Evolutionary conservation across 2,113 vertebrate species (phyloP), one percentile per base, ranked within the genome.

Genomic region (Ageneiosus marmoratus): DNA sequence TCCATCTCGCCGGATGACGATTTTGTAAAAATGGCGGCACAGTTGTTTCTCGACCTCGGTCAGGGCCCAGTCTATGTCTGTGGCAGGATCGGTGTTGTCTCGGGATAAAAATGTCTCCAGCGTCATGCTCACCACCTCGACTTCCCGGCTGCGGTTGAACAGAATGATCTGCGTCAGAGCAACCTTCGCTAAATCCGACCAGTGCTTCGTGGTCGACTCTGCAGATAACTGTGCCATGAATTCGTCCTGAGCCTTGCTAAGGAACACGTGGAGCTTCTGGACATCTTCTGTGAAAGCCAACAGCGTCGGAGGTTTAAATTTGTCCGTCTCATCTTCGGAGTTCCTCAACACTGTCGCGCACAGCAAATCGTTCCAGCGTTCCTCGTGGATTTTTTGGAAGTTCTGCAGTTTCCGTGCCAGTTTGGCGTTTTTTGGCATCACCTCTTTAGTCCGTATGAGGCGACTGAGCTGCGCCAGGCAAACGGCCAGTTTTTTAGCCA

Each of bases 61-160:
- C n/a, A 87, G 81, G 9, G 86, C 86, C 70, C 58, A 41, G 56
- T 85, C 77, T 24, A 87, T 79, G 83, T 86, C 87, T 8, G 75
- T 81, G 27, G 85, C 82, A 12, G 75, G 83, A 58, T 85, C 85
- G 16, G 83, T 29, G 48, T 70, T 15, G 29, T 86, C 79, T 4
- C 77, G 32, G n/a, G 84, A 85, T 0, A 83, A 22, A 76, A 79
- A 89, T 0, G 79, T 87, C 12, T 80, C 73, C 2, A 89, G 65
- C 0, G 83, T 82, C 32, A 89, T 89, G 60, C 81, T 86, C 13
- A 87, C 87, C 27, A 89, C 87, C 22, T 88, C 88, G 15, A 62
- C 70, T 13, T 84, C 53, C 65, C 88, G 80, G 32, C 85, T 56
- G 5, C 85, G 48, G 73, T 89, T 90, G 60, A 91, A 89, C 48